phyloP scores from a whole-genome alignment of 2,113 vertebrate genomes.

The Syrrhaptes paradoxus region DNA sequence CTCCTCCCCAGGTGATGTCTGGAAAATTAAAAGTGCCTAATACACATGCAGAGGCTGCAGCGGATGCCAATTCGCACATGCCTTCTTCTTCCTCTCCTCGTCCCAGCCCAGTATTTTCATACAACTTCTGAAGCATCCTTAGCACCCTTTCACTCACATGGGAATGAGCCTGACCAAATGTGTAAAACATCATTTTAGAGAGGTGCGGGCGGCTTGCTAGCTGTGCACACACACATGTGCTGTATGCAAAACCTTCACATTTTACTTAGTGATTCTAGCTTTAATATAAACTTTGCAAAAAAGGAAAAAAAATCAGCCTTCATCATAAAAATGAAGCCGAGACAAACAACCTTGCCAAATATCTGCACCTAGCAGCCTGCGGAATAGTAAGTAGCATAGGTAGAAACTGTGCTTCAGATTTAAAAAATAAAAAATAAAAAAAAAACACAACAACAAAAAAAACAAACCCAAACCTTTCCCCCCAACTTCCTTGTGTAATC shows the following conservation, averaged over 20 bases:
- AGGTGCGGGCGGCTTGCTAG: background rate
- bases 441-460: background rate
- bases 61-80: accelerated
- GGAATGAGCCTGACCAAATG: background rate
- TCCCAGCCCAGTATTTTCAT: background rate
- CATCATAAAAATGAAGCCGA: background rate
- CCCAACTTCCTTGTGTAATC: conserved; percentile 4
- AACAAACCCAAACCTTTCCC: background rate
- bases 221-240: background rate
- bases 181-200: background rate
- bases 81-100: background rate
- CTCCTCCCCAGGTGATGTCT: background rate
- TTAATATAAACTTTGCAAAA: background rate
- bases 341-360: background rate
- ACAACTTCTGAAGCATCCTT: background rate
- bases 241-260: background rate
- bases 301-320: background rate
- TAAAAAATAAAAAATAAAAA: background rate
- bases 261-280: background rate
- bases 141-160: background rate
- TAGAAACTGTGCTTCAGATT: background rate
- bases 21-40: background rate
- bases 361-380: background rate
- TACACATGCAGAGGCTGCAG: background rate
- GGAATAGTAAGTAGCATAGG: background rate